A percentile compares a stretch with the other conserved stretches of the same genome.
These are phyloP conservation scores for Macaria notata DNA, from an alignment of 2,888 invertebrate genomes.

Conservation along the genomic window DNA sequence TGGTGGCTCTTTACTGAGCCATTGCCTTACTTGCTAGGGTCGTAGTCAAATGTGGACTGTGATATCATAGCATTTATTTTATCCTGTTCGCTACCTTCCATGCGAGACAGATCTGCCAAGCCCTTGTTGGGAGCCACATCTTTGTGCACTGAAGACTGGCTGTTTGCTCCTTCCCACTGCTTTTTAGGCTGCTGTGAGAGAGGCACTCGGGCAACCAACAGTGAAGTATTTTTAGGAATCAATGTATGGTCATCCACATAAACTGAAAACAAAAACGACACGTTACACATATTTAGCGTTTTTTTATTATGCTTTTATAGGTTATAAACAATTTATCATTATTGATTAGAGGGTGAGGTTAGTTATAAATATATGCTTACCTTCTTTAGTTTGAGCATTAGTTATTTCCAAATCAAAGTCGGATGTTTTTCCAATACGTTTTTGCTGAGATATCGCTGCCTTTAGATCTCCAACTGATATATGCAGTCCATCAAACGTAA, in stretches of 20 bases:
- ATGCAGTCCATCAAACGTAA: constrained; percentile 98
- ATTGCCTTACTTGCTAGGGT: constrained; percentile 94
- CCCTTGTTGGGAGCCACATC: constrained; percentile 83
- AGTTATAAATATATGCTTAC: constrained; percentile 70
- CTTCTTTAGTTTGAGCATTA: constrained; percentile 98
- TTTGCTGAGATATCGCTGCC: constrained; percentile 96
- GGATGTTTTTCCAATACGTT: constrained; percentile 95
- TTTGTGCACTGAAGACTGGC: constrained; percentile 67
- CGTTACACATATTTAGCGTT: constrained; percentile 1
- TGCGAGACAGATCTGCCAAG: constrained; percentile 91
- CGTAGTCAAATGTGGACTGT: constrained; percentile 98
- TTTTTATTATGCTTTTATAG: too few relatives aligned
- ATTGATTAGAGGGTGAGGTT: too few relatives aligned
- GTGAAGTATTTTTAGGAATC: constrained; percentile 98
- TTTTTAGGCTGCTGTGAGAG: constrained; percentile 90
- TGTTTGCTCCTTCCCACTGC: constrained; percentile 85
- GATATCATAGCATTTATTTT: constrained; percentile 99
- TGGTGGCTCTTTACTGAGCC: constrained; percentile 6
- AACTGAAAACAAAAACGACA: constrained; percentile 79
- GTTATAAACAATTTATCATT: too few relatives aligned
- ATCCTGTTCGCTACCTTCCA: constrained; percentile 97
- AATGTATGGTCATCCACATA: constrained; percentile 95
- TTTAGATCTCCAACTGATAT: constrained; percentile 98
- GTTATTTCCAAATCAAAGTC: constrained; percentile 98
- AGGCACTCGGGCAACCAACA: constrained; percentile 96